Percentiles rank a stretch among this genome's conserved stretches.
Evolutionary conservation across 2,888 invertebrate genomes (phyloP).

Genomic region (Philhelius pedissequus): DNA sequence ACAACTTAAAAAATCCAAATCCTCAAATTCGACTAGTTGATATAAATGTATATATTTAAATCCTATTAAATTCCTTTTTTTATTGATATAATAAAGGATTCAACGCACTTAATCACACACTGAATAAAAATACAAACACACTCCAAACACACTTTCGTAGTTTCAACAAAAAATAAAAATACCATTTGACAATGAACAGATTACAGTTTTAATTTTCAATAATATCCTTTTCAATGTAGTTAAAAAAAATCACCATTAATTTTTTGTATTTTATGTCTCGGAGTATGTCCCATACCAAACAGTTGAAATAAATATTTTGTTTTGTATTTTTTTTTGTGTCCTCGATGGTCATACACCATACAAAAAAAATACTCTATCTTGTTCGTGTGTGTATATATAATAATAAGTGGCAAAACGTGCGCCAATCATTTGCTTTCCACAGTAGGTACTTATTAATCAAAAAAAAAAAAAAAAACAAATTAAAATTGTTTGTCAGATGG

Average conservation of each 20-base stretch:
- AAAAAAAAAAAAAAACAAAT: background rate
- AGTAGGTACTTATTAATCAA: conserved; percentile 15
- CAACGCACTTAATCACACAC: conserved; percentile 27
- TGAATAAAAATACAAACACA: conserved; percentile 3
- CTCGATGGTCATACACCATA: background rate
- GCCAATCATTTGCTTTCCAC: conserved; percentile 29
- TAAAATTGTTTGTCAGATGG: background rate
- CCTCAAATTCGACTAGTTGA: background rate
- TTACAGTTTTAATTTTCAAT: conserved; percentile 17
- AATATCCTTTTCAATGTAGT: background rate
- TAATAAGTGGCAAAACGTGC: conserved; percentile 42
- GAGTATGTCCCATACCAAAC: conserved; percentile 24
- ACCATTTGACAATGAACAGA: conserved; percentile 41
- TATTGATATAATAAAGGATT: conserved; percentile 13
- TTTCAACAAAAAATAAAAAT: background rate
- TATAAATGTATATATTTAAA: background rate
- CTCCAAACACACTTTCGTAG: conserved; percentile 37
- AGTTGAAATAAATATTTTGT: background rate
- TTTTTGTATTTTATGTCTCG: conserved; percentile 8
- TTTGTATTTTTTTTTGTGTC: background rate
- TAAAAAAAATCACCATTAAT: background rate
- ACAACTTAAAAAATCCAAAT: background rate
- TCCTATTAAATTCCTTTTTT: conserved; percentile 27
- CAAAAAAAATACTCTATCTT: conserved; percentile 2
- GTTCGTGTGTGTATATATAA: conserved; percentile 4